Percentiles rank a stretch among this genome's conserved stretches.
These are phyloP conservation scores for Eupristina koningsbergeri DNA, from an alignment of 1,140 invertebrate species.

Conservation along the genomic window DNA sequence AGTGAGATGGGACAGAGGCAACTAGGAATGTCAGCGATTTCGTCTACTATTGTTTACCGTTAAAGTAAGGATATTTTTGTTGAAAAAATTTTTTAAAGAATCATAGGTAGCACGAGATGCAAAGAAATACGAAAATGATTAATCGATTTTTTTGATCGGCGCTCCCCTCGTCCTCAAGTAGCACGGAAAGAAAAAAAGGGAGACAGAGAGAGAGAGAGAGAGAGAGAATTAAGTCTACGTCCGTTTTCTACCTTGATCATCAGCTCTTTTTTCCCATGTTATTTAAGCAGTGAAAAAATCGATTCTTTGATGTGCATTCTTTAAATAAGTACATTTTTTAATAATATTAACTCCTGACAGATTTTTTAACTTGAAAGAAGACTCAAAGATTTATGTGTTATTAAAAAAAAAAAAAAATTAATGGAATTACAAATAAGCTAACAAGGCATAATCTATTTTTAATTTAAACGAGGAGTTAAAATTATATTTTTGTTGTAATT, in stretches of 20 bases:
- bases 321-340: conserved; percentile 37
- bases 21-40: conserved; percentile 52
- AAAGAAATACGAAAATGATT: conserved; percentile 67
- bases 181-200: background rate
- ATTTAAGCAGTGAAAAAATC: background rate
- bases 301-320: conserved; percentile 35
- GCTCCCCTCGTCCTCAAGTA: conserved; percentile 53
- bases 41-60: conserved; percentile 29
- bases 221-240: background rate
- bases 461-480: background rate
- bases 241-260: conserved; percentile 19
- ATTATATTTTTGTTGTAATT: background rate
- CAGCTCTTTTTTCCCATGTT: conserved; percentile 42
- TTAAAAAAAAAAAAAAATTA: background rate
- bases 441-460: background rate
- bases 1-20: conserved; percentile 48
- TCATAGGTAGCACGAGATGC: conserved; percentile 26
- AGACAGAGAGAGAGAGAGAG: too few species aligned
- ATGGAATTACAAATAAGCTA: background rate
- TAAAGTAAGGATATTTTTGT: conserved; percentile 43
- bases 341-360: conserved; percentile 34
- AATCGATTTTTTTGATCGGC: conserved; percentile 67
- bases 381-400: background rate
- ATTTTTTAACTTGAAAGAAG: background rate
- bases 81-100: conserved; percentile 38